Base-by-base conservation (phyloP, 2,797 vertebrate genomes). In the Macroramphosus scolopax region DNA sequence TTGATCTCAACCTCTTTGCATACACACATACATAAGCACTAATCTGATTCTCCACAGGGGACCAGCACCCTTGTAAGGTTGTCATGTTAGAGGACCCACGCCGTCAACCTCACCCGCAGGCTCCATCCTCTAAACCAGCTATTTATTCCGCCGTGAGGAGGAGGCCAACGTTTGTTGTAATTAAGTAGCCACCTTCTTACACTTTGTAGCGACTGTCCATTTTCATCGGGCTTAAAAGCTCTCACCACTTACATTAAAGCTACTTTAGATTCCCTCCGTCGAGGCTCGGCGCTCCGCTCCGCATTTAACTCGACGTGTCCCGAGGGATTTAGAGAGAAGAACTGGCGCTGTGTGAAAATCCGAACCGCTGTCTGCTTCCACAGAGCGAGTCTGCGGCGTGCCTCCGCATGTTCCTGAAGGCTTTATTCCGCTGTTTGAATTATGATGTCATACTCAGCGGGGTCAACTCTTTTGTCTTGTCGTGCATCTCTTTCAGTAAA, bases 171-270 rank as follows among this genome's bases (percentile, higher is more conserved):
- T 56, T 48, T 53, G 56, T 35, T 58, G 63, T 64, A 76, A 81
- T 78, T 75, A 77, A 82, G 81, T 65, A 55, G 68, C 47, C 40
- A 63, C 72, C 62, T 74, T 78, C 72, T 41, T 64, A 79, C 68
- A 53, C 62, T 30, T 31, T 17, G 50, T 33, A 66, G 64, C 44
- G 62, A 51, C 72, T 63, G 60, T 80, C 71, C 61, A 43, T 78
- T 78, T 76, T 59, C 62, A 68, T 47, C n/a, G 61, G 61, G 52
- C 49, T 78, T 76, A 75, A 80, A 85, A 76, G 76, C 75, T 77
- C 57, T 79, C 51, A 62, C 35, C 41, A 8, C 64, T 57, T 57
- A 74, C 73, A 68, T 72, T 70, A 77, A 82, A 74, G 66, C 74
- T 30, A 52, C 62, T 50, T 15, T 62, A 49, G 68, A 72, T 70